Evolutionary conservation across 1,140 invertebrate species (phyloP), one percentile per base, ranked within the genome.

Genomic region (Cydia pomonella): DNA sequence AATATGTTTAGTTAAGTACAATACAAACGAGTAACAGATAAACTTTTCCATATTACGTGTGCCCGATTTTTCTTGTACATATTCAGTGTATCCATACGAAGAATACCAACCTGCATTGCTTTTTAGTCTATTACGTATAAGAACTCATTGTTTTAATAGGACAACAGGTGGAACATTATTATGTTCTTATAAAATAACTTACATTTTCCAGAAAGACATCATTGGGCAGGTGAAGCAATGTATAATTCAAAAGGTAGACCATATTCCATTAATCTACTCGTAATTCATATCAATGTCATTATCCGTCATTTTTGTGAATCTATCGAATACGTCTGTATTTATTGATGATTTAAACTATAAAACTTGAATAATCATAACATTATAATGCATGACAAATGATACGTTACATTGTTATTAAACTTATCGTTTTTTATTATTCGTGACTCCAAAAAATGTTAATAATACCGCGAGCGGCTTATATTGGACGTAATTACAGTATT

Each of bases 401-500:
- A 80, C 72, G 53, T 74, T 74, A 73, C 77, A 80, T 80, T 77
- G 71, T 78, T 80, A 78, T 78, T 64, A 76, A 77, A 80, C 76
- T 77, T 79, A 79, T 74, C 72, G 75, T 77, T 77, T 78, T 80
- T 75, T 69, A 38, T 64, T 63, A 64, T 66, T 71, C 74, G 44
- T 69, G 41, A 29, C 64, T 76, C 47, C 23, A 79, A 80, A 78
- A 79, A 81, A 82, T 76, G 80, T 79, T 82, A 83, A 83, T 83
- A 79, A 78, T 71, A 76, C 71, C 38, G 74, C 64, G 71, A 62
- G 74, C 62, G 72, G 76, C 69, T 79, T 84, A 82, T 81, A 82
- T 80, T 79, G 81, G 75, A 75, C 76, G 74, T 84, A 84, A 84
- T 84, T 84, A 84, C 75, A 82, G 83, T 80, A 80, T 79, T 76